These are phyloP conservation scores for Centropyge bicolor DNA, from an alignment of 2,797 vertebrate species.

Conservation along the genomic window DNA sequence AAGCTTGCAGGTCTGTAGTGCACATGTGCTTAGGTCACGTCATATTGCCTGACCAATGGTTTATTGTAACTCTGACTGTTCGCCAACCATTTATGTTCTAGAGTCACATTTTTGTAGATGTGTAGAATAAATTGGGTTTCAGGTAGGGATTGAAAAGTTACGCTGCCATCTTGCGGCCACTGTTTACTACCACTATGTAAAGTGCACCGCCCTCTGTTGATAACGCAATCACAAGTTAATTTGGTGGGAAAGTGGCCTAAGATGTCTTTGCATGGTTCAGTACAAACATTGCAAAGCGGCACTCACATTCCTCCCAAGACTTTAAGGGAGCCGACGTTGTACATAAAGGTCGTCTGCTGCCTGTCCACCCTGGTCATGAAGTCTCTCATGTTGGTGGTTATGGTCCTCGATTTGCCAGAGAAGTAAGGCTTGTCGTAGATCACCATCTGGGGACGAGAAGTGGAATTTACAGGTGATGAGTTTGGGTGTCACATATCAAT, in stretches of 20 bases:
- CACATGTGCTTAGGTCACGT: no score
- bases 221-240: no score
- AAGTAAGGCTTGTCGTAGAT: slow-evolving; percentile 91
- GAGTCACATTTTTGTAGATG: no score
- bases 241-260: background rate
- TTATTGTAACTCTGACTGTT: no score
- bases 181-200: no score
- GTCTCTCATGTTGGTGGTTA: slow-evolving; percentile 87
- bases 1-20: no score
- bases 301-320: slow-evolving; percentile 94
- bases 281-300: background rate
- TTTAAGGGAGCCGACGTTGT: slow-evolving; percentile 88
- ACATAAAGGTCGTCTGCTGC: slow-evolving; percentile 79
- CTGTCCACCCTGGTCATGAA: slow-evolving; percentile 83
- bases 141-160: no score
- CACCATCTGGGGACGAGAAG: slow-evolving; percentile 81
- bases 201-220: no score
- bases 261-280: background rate
- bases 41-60: no score
- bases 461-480: background rate
- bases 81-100: no score
- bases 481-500: background rate
- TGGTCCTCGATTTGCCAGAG: slow-evolving; percentile 87
- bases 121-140: no score
- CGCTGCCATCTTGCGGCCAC: no score